A percentile compares a stretch with the other conserved stretches of the same genome.
Conservation (phyloP, 2,888 invertebrate genomes). For the Lagria hirta region DNA sequence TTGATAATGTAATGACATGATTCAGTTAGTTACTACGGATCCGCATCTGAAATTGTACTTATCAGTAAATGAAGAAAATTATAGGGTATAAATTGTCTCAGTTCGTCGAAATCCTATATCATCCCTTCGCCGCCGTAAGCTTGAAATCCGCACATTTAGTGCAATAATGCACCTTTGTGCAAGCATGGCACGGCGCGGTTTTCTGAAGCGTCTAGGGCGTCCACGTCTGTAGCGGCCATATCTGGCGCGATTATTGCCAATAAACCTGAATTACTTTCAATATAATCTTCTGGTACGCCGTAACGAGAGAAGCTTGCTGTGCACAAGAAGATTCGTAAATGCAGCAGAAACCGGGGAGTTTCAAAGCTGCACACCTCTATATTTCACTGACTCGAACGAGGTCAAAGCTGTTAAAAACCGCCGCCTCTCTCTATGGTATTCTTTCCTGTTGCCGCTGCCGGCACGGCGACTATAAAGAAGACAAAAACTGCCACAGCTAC, state of each 20-base stretch:
- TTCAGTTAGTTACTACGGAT: too few relatives aligned
- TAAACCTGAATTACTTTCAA: slow-evolving; percentile 53
- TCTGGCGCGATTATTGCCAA: slow-evolving; percentile 45
- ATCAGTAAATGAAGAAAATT: too few relatives aligned
- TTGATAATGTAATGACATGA: too few relatives aligned
- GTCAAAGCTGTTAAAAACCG: slow-evolving; percentile 14
- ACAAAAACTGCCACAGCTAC: slow-evolving; percentile 11
- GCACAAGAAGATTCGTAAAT: slow-evolving; percentile 32
- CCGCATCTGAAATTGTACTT: too few relatives aligned
- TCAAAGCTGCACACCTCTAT: slow-evolving; percentile 15
- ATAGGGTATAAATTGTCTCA: too few relatives aligned
- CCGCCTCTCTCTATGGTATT: slow-evolving; percentile 10
- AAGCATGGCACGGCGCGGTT: slow-evolving; percentile 16
- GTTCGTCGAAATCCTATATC: too few relatives aligned
- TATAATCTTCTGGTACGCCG: slow-evolving; percentile 43
- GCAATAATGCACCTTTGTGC: slow-evolving; percentile 22
- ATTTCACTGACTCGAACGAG: slow-evolving; percentile 15
- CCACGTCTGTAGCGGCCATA: slow-evolving; percentile 29
- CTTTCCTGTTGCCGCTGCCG: slow-evolving; percentile 14
- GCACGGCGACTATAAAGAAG: slow-evolving; percentile 14
- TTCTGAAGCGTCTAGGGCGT: slow-evolving; percentile 12
- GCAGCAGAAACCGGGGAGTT: slow-evolving; percentile 34
- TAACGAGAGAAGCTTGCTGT: slow-evolving; percentile 19
- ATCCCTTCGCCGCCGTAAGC: too few relatives aligned
- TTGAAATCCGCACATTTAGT: slow-evolving; percentile 13